Evolutionary conservation across 1,140 invertebrate genomes (phyloP).

Genomic region (Odontomachus brunneus): DNA sequence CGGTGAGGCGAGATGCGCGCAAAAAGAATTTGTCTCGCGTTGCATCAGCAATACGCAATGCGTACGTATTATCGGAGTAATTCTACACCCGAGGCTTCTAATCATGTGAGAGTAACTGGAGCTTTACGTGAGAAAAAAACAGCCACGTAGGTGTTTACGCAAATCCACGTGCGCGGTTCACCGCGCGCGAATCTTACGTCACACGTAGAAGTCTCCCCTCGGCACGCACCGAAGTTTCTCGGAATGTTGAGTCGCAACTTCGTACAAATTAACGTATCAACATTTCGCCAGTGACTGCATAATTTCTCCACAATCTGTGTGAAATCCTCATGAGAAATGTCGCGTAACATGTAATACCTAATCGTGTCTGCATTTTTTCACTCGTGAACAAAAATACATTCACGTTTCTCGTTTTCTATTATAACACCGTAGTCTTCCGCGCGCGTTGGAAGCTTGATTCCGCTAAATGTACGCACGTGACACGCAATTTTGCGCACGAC

Average conservation of each 20-base stretch:
- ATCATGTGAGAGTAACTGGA: slow-evolving; percentile 64
- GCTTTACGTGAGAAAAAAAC: slow-evolving; percentile 49
- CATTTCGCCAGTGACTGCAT: too few species aligned
- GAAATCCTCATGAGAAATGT: too few species aligned
- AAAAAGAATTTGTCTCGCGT: slow-evolving; percentile 60
- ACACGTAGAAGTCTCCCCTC: not conserved
- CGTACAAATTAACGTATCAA: too few species aligned
- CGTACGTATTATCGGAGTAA: slow-evolving; percentile 61
- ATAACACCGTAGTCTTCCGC: not conserved
- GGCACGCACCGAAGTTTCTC: not conserved
- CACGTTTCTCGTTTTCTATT: not conserved
- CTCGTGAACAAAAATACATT: too few species aligned
- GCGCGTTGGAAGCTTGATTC: not conserved
- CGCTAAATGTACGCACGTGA: not conserved
- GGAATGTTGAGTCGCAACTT: not conserved
- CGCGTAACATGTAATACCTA: too few species aligned
- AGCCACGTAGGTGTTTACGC: slow-evolving; percentile 52
- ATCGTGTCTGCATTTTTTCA: too few species aligned
- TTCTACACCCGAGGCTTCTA: slow-evolving; percentile 57
- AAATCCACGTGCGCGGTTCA: slow-evolving; percentile 13
- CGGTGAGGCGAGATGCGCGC: slow-evolving; percentile 19
- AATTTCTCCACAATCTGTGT: too few species aligned
- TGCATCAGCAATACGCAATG: slow-evolving; percentile 55
- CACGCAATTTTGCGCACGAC: slow-evolving; percentile 1
- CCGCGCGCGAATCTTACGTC: slow-evolving; percentile 28